These are phyloP conservation scores for Sarcophaga carnaria DNA, from an alignment of 2,888 invertebrate genomes.

Conservation along the genomic window DNA sequence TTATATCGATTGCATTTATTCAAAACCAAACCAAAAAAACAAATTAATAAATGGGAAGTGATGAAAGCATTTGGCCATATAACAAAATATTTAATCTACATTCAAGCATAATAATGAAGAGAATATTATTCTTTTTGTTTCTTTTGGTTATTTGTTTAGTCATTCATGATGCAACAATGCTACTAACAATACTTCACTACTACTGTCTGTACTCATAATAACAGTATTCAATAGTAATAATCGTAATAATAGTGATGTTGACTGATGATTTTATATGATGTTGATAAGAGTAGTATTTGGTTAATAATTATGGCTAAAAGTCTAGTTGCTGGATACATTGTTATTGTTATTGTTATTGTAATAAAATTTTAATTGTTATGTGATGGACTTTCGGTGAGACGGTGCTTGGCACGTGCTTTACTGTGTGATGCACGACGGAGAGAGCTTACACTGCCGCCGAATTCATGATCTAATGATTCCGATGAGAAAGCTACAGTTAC, in stretches of 20 bases:
- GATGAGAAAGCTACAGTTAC: conserved; percentile 81
- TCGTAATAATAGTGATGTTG: conserved; percentile 25
- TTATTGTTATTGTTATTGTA: conserved; percentile 6
- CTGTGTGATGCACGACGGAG: conserved; percentile 82
- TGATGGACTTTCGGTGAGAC: conserved; percentile 81
- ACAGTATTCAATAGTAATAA: conserved; percentile 17
- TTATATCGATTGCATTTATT: too few relatives aligned
- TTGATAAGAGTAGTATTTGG: too few relatives aligned
- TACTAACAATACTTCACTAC: neutral
- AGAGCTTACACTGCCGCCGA: conserved; percentile 82
- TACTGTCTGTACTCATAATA: neutral
- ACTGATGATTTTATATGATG: neutral
- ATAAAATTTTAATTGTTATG: conserved; percentile 73
- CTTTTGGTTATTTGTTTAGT: too few relatives aligned
- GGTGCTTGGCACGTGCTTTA: conserved; percentile 82
- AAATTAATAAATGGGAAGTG: too few relatives aligned
- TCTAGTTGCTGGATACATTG: conserved; percentile 64
- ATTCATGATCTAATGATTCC: conserved; percentile 82
- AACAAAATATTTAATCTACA: neutral
- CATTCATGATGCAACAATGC: neutral
- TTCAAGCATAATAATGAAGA: neutral
- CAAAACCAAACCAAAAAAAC: too few relatives aligned
- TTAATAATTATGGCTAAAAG: conserved; percentile 17
- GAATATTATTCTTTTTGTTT: neutral
- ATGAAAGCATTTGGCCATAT: too few relatives aligned